These are phyloP conservation scores for Syncerus caffer DNA, from an alignment of 2,797 vertebrate species.

Conservation along the genomic window DNA sequence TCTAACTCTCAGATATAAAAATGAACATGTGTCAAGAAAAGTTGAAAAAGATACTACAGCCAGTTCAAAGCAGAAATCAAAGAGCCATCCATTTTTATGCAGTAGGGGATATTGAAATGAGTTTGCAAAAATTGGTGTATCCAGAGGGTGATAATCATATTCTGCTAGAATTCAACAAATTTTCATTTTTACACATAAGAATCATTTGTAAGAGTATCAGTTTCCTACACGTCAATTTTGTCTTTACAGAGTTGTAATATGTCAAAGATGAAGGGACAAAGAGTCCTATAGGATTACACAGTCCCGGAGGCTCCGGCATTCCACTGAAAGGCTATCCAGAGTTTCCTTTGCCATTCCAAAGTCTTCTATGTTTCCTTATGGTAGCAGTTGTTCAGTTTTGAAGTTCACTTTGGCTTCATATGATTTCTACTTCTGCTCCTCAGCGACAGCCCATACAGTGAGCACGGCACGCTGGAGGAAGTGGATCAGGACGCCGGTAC, in stretches of 20 bases:
- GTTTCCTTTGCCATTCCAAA: background rate
- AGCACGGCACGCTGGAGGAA: slow-evolving; percentile 95
- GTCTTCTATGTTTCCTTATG: background rate
- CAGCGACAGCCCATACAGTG: slow-evolving; percentile 98
- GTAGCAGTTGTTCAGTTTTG: background rate
- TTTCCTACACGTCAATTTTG: background rate
- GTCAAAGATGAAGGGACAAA: background rate
- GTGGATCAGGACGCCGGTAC: slow-evolving; percentile 94
- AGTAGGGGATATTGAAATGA: background rate
- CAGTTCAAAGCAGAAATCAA: background rate
- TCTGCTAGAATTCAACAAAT: background rate
- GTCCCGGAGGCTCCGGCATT: background rate
- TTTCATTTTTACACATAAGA: background rate
- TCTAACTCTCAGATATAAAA: background rate
- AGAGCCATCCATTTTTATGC: background rate
- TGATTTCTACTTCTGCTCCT: background rate
- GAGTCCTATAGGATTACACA: background rate
- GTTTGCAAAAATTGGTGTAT: background rate
- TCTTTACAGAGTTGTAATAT: background rate
- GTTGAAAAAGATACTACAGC: background rate
- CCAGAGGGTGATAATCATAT: background rate
- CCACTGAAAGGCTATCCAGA: background rate
- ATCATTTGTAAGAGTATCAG: background rate
- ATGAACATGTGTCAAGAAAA: background rate
- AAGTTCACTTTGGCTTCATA: background rate